Conservation (phyloP, 2,113 vertebrate species). For the Herpailurus yagouaroundi region DNA sequence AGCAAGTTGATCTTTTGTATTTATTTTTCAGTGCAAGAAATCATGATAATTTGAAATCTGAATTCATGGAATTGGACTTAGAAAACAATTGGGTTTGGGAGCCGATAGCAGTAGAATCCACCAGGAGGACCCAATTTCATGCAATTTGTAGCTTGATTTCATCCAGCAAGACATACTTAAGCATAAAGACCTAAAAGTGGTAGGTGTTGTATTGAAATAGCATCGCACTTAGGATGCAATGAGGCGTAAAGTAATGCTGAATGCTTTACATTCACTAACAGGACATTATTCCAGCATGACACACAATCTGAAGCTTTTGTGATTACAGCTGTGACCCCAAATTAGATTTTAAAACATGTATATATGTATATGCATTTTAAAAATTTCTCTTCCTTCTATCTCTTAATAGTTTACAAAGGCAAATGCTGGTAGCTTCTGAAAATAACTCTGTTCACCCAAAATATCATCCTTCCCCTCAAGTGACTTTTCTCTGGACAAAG, state of each 20-base stretch:
- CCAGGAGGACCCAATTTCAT: slow-evolving; percentile 67
- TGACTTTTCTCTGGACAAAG: slow-evolving; percentile 51
- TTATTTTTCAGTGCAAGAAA: slow-evolving; percentile 72
- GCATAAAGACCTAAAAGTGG: slow-evolving; percentile 78
- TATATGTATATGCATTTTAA: slow-evolving; percentile 69
- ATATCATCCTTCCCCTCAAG: slow-evolving; percentile 48
- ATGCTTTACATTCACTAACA: slow-evolving; percentile 68
- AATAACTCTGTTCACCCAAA: slow-evolving; percentile 58
- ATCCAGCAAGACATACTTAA: slow-evolving; percentile 79
- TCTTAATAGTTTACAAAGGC: slow-evolving; percentile 71
- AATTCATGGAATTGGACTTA: slow-evolving; percentile 60
- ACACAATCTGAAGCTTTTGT: slow-evolving; percentile 62
- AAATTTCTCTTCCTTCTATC: slow-evolving; percentile 58
- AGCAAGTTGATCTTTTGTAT: slow-evolving; percentile 67
- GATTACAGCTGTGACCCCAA: slow-evolving; percentile 78
- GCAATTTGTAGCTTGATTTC: slow-evolving; percentile 74
- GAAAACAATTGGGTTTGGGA: slow-evolving; percentile 48
- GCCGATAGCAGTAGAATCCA: slow-evolving; percentile 13
- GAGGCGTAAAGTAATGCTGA: slow-evolving; percentile 76
- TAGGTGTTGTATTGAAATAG: slow-evolving; percentile 80
- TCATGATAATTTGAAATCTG: slow-evolving; percentile 63
- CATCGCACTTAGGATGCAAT: slow-evolving; percentile 74
- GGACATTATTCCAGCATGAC: slow-evolving; percentile 79
- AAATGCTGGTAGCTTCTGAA: slow-evolving; percentile 61
- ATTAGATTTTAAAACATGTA: slow-evolving; percentile 75